phyloP scores from a whole-genome alignment of 2,797 vertebrate genomes.

The Coracias cyanogaster region DNA sequence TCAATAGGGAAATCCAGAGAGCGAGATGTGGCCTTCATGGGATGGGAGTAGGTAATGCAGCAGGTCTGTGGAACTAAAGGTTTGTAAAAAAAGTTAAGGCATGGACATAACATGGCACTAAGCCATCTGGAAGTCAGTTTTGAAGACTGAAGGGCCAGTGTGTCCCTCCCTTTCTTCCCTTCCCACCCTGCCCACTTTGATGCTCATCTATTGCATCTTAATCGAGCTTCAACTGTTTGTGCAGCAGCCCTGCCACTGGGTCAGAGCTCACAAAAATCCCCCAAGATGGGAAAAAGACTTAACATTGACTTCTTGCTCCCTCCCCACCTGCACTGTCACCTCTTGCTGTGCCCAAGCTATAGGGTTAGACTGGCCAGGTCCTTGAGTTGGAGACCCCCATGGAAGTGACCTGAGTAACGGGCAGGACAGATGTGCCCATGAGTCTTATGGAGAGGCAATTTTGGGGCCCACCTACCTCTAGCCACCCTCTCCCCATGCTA shows the following conservation, averaged over 20 bases:
- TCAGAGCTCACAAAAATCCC: rapidly evolving
- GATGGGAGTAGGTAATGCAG: background rate
- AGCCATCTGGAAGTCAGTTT: background rate
- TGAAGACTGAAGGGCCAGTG: background rate
- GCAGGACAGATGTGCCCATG: background rate
- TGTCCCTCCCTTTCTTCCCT: background rate
- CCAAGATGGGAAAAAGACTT: background rate
- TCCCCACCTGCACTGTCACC: background rate
- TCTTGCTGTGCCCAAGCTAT: background rate
- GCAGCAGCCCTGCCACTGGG: background rate
- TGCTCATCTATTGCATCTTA: background rate
- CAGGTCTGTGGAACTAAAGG: background rate
- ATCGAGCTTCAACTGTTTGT: background rate
- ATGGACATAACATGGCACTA: background rate
- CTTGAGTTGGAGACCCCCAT: background rate
- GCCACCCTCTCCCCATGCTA: background rate
- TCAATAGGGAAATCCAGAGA: background rate
- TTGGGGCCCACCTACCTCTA: background rate
- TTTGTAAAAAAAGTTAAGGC: background rate
- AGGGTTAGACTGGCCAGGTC: background rate
- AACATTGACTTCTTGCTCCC: background rate
- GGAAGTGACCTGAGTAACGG: background rate
- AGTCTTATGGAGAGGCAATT: background rate
- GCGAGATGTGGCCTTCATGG: background rate
- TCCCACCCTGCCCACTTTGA: background rate